Evolutionary conservation across 2,797 vertebrate species (phyloP).

Genomic region (Sphaeramia orbicularis): DNA sequence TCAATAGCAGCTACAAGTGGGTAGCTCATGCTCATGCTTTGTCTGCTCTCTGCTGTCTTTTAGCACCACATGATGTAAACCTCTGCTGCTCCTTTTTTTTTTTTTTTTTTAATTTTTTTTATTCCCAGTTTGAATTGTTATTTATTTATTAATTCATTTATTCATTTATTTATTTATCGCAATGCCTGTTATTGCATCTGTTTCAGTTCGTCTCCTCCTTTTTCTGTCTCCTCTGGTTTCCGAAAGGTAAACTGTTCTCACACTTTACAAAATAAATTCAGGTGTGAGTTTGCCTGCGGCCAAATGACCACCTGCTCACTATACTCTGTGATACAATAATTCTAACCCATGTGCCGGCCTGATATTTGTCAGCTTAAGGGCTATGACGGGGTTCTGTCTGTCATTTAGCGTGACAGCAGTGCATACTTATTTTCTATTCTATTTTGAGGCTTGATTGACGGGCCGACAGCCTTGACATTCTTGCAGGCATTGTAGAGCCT

Average conservation of each 20-base stretch:
- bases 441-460: slow-evolving; percentile 95
- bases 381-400: slow-evolving; percentile 81
- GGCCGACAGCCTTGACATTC: slow-evolving; percentile 93
- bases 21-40: slow-evolving; percentile 37
- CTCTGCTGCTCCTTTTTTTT: slow-evolving; percentile 31
- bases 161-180: slow-evolving; percentile 7
- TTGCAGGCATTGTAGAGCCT: slow-evolving; percentile 89
- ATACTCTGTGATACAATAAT: slow-evolving; percentile 76
- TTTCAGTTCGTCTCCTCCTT: slow-evolving; percentile 10
- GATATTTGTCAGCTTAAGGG: slow-evolving; percentile 86
- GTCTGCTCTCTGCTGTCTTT: slow-evolving; percentile 42
- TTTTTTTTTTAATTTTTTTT: too few relatives aligned
- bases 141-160: slow-evolving; percentile 8
- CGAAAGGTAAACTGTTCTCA: slow-evolving; percentile 17
- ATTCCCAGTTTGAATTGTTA: slow-evolving; percentile 1
- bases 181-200: slow-evolving; percentile 26
- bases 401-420: slow-evolving; percentile 88
- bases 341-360: slow-evolving; percentile 66
- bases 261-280: slow-evolving; percentile 31
- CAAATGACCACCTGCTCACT: slow-evolving; percentile 62
- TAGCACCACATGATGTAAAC: slow-evolving; percentile 27
- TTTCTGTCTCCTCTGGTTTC: slow-evolving; percentile 11
- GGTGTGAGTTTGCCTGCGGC: slow-evolving; percentile 42
- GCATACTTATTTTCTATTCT: slow-evolving; percentile 92
- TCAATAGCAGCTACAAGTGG: slow-evolving; percentile 67